These are phyloP conservation scores for Oreohelix idahoensis DNA, from an alignment of 1,140 invertebrate species.

Conservation along the genomic window DNA sequence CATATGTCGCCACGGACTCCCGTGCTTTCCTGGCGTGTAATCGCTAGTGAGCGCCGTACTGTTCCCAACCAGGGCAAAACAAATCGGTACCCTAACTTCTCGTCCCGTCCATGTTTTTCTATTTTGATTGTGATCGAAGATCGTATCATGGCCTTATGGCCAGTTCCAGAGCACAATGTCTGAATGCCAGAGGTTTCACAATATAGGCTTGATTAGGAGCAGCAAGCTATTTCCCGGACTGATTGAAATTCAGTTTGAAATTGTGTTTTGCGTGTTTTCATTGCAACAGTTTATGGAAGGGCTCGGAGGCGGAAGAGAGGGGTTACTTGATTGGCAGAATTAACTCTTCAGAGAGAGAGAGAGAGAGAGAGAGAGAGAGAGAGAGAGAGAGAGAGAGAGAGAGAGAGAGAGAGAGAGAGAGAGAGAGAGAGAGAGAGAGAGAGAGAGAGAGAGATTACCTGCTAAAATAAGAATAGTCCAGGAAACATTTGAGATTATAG, in stretches of 20 bases:
- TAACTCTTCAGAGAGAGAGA: neutral
- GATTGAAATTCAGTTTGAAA: conserved; percentile 10
- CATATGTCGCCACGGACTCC: too few relatives aligned
- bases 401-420: neutral
- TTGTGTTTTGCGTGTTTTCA: neutral
- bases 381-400: neutral
- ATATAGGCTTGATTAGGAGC: conserved; percentile 9
- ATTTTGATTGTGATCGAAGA: conserved; percentile 7
- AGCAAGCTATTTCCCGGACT: neutral
- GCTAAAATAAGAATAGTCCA: too few relatives aligned
- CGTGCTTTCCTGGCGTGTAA: too few relatives aligned
- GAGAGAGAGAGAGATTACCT: too few relatives aligned
- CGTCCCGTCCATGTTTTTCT: neutral
- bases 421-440: too few relatives aligned
- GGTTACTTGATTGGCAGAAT: neutral
- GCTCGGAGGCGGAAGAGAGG: neutral
- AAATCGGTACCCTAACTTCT: neutral
- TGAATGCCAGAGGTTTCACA: conserved; percentile 17
- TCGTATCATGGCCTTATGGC: conserved; percentile 15
- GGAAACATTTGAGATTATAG: too few relatives aligned
- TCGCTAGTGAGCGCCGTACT: neutral
- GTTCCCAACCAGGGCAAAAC: neutral
- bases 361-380: neutral
- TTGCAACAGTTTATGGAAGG: neutral
- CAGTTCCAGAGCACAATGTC: neutral